Base-by-base conservation (phyloP, 2,888 invertebrate species). In the Ichneumoninae sp. region DNA sequence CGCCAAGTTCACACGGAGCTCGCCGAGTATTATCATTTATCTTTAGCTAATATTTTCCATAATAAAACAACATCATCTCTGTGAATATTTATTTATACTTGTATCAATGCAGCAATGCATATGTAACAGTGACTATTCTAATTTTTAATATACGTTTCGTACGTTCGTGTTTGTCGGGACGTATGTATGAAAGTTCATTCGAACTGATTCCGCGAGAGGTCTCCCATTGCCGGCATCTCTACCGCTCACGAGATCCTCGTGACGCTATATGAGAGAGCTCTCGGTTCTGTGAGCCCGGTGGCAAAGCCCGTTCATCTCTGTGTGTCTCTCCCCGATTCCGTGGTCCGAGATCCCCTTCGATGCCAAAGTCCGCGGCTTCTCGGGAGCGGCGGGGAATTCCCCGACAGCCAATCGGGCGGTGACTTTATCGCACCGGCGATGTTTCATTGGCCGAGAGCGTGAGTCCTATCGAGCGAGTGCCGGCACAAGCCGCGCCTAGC, bases 391-490 rank as follows among this genome's bases (percentile, higher is more conserved):
- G 85, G 74, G 87, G 89, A 90, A 88, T 88, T 82, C 83, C 83
- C 86, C 84, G 87, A 71, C 86, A 90, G 89, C 94, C 93, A 93
- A 93, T 93, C 89, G 89, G 87, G 82, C 87, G 86, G 80, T 88
- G 87, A 89, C 89, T 91, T 91, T 90, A 90, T 91, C 91, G 87
- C 89, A 80, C 87, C 80, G 87, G 86, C 83, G 83, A 85, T 85
- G 88, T 88, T 89, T 89, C 90, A 93, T 93, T 93, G 93, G 93
- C 88, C 88, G 89, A 86, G 83, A 86, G 88, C 88, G 79, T 80
- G 89, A 89, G 89, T 91, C 90, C 91, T 93, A 93, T 93, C 92
- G 93, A 93, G 91, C 93, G 93, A 89, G 86, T 89, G 90, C 88
- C 90, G 89, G 86, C 90, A 33, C 62, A 91, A 90, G 93, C 93